Base-by-base conservation (phyloP, 2,797 vertebrate species). In the Nyctalus aviator region DNA sequence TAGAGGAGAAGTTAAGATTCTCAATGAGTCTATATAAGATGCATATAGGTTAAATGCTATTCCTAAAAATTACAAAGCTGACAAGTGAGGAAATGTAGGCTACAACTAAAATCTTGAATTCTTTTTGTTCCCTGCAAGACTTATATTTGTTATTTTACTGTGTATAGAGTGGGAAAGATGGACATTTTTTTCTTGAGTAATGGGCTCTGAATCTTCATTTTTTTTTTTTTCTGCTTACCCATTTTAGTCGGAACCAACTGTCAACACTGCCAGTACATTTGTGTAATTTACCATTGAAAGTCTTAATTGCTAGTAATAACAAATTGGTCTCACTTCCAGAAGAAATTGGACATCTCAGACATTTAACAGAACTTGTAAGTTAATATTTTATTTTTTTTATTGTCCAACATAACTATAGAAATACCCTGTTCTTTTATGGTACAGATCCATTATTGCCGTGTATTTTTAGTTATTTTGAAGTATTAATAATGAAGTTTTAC, bases 221-320 rank as follows among this genome's bases (percentile, higher is more conserved):
- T 92, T 91, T 97, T 97, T 97, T 97, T 97, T 95, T 72, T 81
- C 48, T 96, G 1, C 46, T 88, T 95, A 76, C 86, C 77, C 93
- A 62, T 97, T 97, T 98, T 98, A 99, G 99, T 98, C 99, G 99
- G 68, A 99, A 99, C 97, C 99, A 99, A 93, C 98, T 99, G 94
- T 99, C 99, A n/a, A 99, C 98, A 2, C 98, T 99, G 83, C 99
- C 99, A 0, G 98, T 98, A 6, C 98, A 99, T 37, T 96, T 99
- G 93, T 99, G 99, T 97, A 98, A 97, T 92, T 98, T 99, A 11
- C 99, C 99, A 20, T 97, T 99, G 86, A 99, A 99, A 98, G 99
- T 99, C 82, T 98, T 99, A 97, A 99, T 99, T 94, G 99, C 99
- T 30, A 99, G 99, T 97, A 99, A 99, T 98, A 99, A 99, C 98